Conservation (phyloP, 92 coral and sea anemone species). For the Diadumene lineata region DNA sequence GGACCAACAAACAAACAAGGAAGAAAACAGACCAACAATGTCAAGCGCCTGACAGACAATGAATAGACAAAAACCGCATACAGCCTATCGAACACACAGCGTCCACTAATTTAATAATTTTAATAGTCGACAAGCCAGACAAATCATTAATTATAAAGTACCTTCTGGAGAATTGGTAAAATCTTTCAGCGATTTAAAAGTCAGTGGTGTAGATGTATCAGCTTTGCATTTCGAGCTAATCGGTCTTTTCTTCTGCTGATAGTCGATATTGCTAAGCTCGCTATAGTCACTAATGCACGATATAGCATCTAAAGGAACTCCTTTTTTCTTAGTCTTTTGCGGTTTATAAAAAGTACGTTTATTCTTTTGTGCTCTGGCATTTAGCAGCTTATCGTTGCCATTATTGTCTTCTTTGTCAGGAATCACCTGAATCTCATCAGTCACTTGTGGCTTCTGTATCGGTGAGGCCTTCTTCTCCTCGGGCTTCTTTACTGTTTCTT, state of each 20-base stretch:
- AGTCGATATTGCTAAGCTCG: constrained; percentile 67
- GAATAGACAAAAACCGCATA: not conserved
- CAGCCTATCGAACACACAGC: too few species aligned
- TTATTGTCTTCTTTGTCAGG: constrained; percentile 44
- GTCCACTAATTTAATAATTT: not conserved
- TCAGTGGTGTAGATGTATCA: constrained; percentile 69
- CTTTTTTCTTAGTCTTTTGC: constrained; percentile 32
- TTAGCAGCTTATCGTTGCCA: constrained; percentile 45
- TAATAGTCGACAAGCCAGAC: not conserved
- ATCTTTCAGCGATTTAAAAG: constrained; percentile 85
- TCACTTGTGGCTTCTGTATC: constrained; percentile 14
- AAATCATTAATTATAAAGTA: constrained; percentile 12
- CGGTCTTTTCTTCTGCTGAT: constrained; percentile 22
- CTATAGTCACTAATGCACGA: constrained; percentile 91
- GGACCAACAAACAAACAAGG: not conserved
- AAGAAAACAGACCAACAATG: not conserved
- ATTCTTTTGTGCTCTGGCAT: constrained; percentile 49
- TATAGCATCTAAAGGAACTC: constrained; percentile 75
- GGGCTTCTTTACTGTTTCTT: not conserved
- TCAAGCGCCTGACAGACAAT: not conserved
- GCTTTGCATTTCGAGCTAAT: constrained; percentile 18
- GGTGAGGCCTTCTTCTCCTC: not conserved
- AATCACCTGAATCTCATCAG: constrained; percentile 78
- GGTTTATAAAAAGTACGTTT: constrained; percentile 37
- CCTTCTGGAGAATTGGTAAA: constrained; percentile 99